Base-by-base conservation (phyloP, 2,797 vertebrate genomes). In the Gymnothorax javanicus region DNA sequence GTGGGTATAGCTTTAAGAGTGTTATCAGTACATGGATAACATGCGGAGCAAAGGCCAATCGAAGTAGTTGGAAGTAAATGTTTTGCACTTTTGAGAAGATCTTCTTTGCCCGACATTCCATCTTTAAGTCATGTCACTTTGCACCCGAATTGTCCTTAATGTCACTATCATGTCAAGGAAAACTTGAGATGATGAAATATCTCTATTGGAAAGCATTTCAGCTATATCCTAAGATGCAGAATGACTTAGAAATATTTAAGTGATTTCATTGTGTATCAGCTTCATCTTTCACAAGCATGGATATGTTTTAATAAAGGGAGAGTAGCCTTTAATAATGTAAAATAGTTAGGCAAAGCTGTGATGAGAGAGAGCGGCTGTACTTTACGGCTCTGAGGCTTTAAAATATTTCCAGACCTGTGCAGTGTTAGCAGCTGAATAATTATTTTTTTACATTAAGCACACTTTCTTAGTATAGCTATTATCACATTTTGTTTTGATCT, bases 351-450 rank as follows among this genome's bases (percentile, higher is more conserved):
- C 91, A 93, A 91, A 91, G 88, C 89, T 92, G 89, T 90, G 93
- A 92, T 89, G 92, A 93, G 90, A 89, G 83, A n/a, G 43, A 58
- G 85, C 86, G 91, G 91, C 90, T 90, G 88, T 84, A 85, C 52
- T 86, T 90, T 89, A 88, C 71, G 82, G 67, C 33, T 3, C 52
- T 87, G 89, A 89, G 89, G 91, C 91, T 91, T 94, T 92, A 57
- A 85, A 87, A 92, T 87, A 90, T 91, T 91, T 89, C 90, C 92
- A 90, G 91, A 84, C 92, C 90, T 91, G 91, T 90, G 85, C 92
- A 88, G 90, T 92, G 91, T 94, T 94, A 93, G 90, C 89, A 92
- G 89, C 90, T 87, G 88, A 93, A 92, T 92, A 88, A 94, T 94
- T 91, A 93, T 93, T 93, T 92, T 93, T 91, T 90, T 93, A 90